A percentile compares a stretch with the other conserved stretches of the same genome.
Evolutionary conservation across 1,140 invertebrate genomes (phyloP).

Genomic region (Drosophila teissieri): DNA sequence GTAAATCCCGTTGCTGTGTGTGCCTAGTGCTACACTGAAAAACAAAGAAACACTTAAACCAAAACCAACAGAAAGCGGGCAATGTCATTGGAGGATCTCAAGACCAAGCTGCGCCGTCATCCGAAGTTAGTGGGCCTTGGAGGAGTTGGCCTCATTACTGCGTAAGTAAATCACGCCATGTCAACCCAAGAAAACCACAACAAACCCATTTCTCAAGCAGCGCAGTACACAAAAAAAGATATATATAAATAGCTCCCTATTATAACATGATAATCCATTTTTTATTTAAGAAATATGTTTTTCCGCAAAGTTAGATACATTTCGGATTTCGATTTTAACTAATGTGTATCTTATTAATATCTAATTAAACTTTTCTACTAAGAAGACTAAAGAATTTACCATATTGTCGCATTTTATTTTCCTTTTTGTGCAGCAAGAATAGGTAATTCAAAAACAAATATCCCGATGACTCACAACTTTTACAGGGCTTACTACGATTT

Average conservation of each 20-base stretch:
- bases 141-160: slow-evolving; percentile 75
- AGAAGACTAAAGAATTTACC: no score
- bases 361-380: no score
- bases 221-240: not conserved
- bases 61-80: slow-evolving; percentile 40
- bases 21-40: slow-evolving; percentile 27
- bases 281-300: no score
- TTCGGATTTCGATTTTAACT: no score
- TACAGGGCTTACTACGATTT: slow-evolving; percentile 10
- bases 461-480: slow-evolving; percentile 4
- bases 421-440: not conserved
- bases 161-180: slow-evolving; percentile 65
- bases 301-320: no score
- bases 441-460: slow-evolving; percentile 5
- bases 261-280: no score
- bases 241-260: not conserved
- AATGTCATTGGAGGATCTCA: slow-evolving; percentile 77
- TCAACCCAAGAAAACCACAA: not conserved
- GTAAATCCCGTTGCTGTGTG: slow-evolving; percentile 39
- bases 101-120: slow-evolving; percentile 70
- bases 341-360: not conserved
- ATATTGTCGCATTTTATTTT: no score
- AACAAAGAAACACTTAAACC: slow-evolving; percentile 17
- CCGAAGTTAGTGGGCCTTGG: slow-evolving; percentile 74
- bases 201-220: slow-evolving; percentile 10